These are phyloP conservation scores for Porites evermanni DNA, from an alignment of 92 coral and sea anemone species.

Conservation along the genomic window DNA sequence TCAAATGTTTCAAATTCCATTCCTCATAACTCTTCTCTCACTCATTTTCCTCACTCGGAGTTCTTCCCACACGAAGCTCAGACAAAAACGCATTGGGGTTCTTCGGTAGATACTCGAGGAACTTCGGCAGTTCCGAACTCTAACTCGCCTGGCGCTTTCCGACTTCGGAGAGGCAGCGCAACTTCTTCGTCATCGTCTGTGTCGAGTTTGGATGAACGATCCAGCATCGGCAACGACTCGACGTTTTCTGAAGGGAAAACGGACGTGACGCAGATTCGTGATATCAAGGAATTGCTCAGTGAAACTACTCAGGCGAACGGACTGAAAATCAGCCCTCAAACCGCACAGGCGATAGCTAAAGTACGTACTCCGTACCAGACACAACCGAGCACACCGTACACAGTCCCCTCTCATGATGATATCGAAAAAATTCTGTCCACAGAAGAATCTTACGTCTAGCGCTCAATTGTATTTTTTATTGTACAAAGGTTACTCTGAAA, in stretches of 20 bases:
- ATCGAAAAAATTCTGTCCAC: constrained; percentile 94
- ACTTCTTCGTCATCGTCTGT: constrained; percentile 97
- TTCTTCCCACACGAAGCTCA: constrained; percentile 92
- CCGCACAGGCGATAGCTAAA: constrained; percentile 89
- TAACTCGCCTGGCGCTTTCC: constrained; percentile 44
- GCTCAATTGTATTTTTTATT: background rate
- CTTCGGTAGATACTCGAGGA: constrained; percentile 57
- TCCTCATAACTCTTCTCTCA: constrained; percentile 51
- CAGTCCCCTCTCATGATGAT: constrained; percentile 90
- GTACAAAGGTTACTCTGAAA: constrained; percentile 24
- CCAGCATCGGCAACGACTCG: constrained; percentile 88
- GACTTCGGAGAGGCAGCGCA: constrained; percentile 83
- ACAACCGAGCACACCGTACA: constrained; percentile 51
- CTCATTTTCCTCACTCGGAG: constrained; percentile 81
- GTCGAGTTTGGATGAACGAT: constrained; percentile 94
- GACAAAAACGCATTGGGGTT: constrained; percentile 74
- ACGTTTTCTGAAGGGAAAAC: constrained; percentile 84
- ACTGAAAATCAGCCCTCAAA: constrained; percentile 87
- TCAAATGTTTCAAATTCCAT: constrained; percentile 58
- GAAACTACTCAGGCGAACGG: constrained; percentile 92
- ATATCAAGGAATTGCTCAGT: constrained; percentile 87
- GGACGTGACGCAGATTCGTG: constrained; percentile 90
- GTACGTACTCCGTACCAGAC: constrained; percentile 64
- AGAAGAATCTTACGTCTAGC: constrained; percentile 97
- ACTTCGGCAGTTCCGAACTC: constrained; percentile 47